phyloP scores from a whole-genome alignment of 92 coral and sea anemone species.

The Micromussa lordhowensis region DNA sequence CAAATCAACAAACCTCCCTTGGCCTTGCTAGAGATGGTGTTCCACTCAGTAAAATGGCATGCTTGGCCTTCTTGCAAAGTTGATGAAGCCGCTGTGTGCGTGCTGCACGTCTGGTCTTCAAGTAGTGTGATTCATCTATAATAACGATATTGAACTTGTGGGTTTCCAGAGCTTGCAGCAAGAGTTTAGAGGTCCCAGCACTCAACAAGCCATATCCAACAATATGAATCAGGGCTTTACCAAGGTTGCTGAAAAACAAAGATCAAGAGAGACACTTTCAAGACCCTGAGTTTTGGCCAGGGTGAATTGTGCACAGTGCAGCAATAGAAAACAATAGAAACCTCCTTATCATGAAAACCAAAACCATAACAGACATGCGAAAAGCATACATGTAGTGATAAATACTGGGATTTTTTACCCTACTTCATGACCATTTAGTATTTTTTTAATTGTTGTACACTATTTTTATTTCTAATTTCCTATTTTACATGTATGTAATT shows the following conservation, averaged over 20 bases:
- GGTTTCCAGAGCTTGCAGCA: conserved; percentile 77
- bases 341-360: no score
- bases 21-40: conserved; percentile 98
- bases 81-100: conserved; percentile 87
- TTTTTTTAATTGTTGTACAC: no score
- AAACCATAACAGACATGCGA: no score
- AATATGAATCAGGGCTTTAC: conserved; percentile 74
- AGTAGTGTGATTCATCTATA: conserved; percentile 96
- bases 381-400: no score
- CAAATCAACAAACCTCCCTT: conserved; percentile 76
- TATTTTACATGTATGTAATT: no score
- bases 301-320: no score
- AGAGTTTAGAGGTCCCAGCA: conserved; percentile 68
- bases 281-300: no score
- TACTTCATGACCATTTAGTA: no score
- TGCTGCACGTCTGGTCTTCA: conserved; percentile 80
- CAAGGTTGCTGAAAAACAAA: conserved; percentile 70
- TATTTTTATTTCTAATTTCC: no score
- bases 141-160: conserved; percentile 82
- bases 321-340: no score
- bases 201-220: conserved; percentile 92
- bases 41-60: conserved; percentile 84
- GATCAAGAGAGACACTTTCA: not conserved
- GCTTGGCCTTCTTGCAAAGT: conserved; percentile 78
- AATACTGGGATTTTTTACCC: no score